Evolutionary conservation across 2,888 invertebrate genomes (phyloP).

Genomic region (Euphydryas editha): DNA sequence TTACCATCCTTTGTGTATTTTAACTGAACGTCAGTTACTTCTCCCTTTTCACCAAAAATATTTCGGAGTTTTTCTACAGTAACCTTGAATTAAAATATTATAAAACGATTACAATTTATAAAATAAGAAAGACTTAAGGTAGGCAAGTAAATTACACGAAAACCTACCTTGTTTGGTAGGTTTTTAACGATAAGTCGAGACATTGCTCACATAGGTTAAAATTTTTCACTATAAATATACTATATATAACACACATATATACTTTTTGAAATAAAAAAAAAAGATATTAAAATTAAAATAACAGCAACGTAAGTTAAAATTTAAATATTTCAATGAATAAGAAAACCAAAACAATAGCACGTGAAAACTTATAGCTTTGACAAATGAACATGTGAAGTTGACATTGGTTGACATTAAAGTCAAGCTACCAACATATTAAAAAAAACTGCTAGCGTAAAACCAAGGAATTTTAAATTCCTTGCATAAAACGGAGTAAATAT

Average conservation of each 20-base stretch:
- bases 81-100: slow-evolving; percentile 82
- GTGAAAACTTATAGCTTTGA: slow-evolving; percentile 31
- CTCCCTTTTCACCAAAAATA: slow-evolving; percentile 91
- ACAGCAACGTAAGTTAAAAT: background rate
- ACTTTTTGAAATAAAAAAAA: background rate
- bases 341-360: slow-evolving; percentile 35
- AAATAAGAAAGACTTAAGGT: background rate
- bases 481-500: no score
- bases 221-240: background rate
- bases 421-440: no score
- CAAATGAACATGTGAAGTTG: slow-evolving; percentile 11
- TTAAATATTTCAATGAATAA: slow-evolving; percentile 19
- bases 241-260: background rate
- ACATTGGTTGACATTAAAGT: slow-evolving; percentile 1
- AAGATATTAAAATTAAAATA: background rate
- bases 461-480: no score
- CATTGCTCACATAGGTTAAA: slow-evolving; percentile 73
- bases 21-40: slow-evolving; percentile 95
- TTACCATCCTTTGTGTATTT: slow-evolving; percentile 96
- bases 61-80: slow-evolving; percentile 89
- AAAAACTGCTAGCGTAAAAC: no score
- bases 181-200: slow-evolving; percentile 96
- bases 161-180: slow-evolving; percentile 91
- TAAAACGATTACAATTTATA: slow-evolving; percentile 13
- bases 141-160: background rate